These are phyloP conservation scores for Drosophila maculinotata DNA, from an alignment of 2,888 invertebrate genomes.

Conservation along the genomic window DNA sequence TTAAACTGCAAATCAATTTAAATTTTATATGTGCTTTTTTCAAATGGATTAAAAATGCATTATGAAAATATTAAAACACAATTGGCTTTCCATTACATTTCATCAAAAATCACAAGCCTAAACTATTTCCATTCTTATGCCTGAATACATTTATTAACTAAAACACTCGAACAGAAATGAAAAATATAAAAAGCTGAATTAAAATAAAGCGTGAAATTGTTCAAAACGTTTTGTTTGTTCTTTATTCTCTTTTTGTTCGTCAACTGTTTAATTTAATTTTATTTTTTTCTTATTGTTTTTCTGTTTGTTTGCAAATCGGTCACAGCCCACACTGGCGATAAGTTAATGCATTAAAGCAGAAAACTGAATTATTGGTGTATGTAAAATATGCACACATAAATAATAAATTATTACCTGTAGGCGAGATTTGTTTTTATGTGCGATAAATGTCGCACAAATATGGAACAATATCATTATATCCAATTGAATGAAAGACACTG, in stretches of 20 bases:
- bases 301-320: constrained; percentile 43
- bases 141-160: constrained; percentile 21
- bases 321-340: constrained; percentile 35
- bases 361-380: constrained; percentile 14
- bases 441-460: constrained; percentile 50
- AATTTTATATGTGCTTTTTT: constrained; percentile 1
- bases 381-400: background rate
- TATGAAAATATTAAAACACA: background rate
- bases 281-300: constrained; percentile 22
- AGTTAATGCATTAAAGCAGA: constrained; percentile 50
- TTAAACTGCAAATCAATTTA: constrained; percentile 14
- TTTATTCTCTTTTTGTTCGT: constrained; percentile 20
- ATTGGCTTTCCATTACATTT: constrained; percentile 11
- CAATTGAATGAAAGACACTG: constrained; percentile 23
- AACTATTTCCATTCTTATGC: constrained; percentile 8
- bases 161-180: constrained; percentile 1
- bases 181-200: constrained; percentile 1
- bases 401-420: background rate
- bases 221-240: constrained; percentile 21
- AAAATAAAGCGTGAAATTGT: constrained; percentile 16
- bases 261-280: constrained; percentile 42
- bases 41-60: constrained; percentile 23
- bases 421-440: constrained; percentile 23
- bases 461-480: constrained; percentile 53
- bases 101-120: background rate